These are phyloP conservation scores for Rhinichthys klamathensis DNA, from an alignment of 2,113 vertebrate species.

Conservation along the genomic window DNA sequence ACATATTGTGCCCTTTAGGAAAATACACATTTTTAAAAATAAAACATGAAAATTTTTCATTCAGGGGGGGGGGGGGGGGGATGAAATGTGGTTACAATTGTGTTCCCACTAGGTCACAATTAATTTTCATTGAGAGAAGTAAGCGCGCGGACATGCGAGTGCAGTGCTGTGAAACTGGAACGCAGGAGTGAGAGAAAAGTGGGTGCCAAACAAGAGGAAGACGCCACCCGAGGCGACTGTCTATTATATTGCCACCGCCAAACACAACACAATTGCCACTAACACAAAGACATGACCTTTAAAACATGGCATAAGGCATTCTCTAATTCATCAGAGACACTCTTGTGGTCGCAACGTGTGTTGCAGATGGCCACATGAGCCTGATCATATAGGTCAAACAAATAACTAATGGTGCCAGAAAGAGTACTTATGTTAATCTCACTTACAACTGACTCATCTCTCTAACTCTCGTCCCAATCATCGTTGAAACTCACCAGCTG, in stretches of 20 bases:
- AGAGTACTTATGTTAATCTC: not conserved
- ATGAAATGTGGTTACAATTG: not conserved
- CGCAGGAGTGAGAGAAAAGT: not conserved
- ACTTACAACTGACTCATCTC: not conserved
- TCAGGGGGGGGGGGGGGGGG: too few relatives aligned
- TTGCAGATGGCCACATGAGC: not conserved
- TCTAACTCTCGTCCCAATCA: not conserved
- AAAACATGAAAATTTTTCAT: too few relatives aligned
- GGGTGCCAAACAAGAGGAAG: not conserved
- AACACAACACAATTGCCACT: not conserved
- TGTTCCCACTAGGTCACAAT: not conserved
- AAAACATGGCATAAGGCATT: conserved; percentile 10
- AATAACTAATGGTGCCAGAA: not conserved
- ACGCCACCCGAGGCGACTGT: not conserved
- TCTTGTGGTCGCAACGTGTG: not conserved
- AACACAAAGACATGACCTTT: conserved; percentile 27
- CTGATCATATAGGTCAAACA: not conserved
- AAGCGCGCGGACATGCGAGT: fast-evolving
- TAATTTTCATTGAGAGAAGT: not conserved
- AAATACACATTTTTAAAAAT: too few relatives aligned
- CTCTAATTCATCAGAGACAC: not conserved
- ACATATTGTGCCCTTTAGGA: not conserved
- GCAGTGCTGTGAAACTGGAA: not conserved
- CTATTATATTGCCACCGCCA: not conserved
- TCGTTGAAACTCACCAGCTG: not conserved